phyloP scores from a whole-genome alignment of 2,888 invertebrate genomes.

The Drosophila neoperkinsi region DNA sequence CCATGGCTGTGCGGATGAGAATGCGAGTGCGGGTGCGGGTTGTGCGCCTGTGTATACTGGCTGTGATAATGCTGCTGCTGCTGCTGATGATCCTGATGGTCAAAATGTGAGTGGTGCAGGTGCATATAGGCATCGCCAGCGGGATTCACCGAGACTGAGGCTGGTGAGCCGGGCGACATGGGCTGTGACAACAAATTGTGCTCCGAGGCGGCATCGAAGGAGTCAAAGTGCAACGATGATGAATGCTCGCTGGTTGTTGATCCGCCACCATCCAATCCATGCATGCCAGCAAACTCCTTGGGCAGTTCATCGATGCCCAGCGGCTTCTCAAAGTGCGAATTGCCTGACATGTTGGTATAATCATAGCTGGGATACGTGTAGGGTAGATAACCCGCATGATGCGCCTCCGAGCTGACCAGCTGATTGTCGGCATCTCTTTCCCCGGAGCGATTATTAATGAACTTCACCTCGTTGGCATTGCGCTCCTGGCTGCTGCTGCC shows the following conservation, averaged over 20 bases:
- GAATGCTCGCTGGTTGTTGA: conserved; percentile 79
- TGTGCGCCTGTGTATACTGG: conserved; percentile 39
- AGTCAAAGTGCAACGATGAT: conserved; percentile 81
- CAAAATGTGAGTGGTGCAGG: conserved; percentile 66
- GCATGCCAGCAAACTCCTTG: conserved; percentile 60
- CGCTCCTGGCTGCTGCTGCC: conserved; percentile 80
- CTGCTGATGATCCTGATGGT: conserved; percentile 25
- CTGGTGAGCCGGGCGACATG: conserved; percentile 79
- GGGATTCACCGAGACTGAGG: conserved; percentile 78
- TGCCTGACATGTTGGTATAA: conserved; percentile 85
- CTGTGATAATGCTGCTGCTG: conserved; percentile 33
- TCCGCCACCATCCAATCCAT: conserved; percentile 56
- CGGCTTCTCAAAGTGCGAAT: conserved; percentile 83
- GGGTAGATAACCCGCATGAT: conserved; percentile 82
- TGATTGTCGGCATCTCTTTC: conserved; percentile 54
- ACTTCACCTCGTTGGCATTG: conserved; percentile 84
- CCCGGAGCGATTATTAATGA: conserved; percentile 80
- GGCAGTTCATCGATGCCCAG: conserved; percentile 83
- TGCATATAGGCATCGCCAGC: conserved; percentile 74
- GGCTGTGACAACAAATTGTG: conserved; percentile 82
- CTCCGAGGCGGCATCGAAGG: conserved; percentile 83
- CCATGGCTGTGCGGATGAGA: conserved; percentile 43
- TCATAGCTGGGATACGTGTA: conserved; percentile 84
- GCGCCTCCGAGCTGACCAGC: conserved; percentile 80
- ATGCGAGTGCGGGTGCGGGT: conserved; percentile 50